Percentiles rank a stretch among this genome's conserved stretches.
Conservation (phyloP, 2,888 invertebrate species). For the Halocaridina rubra region DNA sequence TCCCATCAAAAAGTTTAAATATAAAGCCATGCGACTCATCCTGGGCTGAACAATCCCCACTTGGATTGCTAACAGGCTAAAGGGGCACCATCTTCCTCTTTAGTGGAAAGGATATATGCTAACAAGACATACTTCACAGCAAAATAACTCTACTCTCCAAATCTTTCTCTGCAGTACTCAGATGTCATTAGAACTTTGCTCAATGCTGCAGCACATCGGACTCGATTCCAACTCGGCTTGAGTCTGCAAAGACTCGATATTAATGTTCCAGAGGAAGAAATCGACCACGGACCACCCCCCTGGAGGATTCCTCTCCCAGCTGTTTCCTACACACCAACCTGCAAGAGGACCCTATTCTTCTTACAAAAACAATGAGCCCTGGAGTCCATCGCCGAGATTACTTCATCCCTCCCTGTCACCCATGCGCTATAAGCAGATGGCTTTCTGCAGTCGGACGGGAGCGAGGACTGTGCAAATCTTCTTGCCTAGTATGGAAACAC, state of each 20-base stretch:
- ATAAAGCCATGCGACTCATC: too few relatives aligned
- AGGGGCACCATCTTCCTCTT: too few relatives aligned
- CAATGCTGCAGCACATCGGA: neutral
- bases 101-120: neutral
- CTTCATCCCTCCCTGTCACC: neutral
- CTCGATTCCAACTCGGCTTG: neutral
- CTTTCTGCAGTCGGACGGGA: constrained; percentile 6
- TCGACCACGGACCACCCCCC: neutral
- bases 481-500: neutral
- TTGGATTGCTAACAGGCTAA: too few relatives aligned
- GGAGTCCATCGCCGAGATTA: neutral
- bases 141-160: neutral
- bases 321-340: too few relatives aligned
- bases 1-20: too few relatives aligned
- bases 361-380: neutral
- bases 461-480: neutral
- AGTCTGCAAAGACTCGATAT: neutral
- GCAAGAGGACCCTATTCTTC: neutral
- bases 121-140: neutral
- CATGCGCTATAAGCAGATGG: neutral
- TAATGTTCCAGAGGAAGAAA: too few relatives aligned
- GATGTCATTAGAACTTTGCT: neutral
- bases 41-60: too few relatives aligned
- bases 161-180: too few relatives aligned
- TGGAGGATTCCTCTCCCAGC: constrained; percentile 9